Evolutionary conservation across 2,113 vertebrate species (phyloP).

Genomic region (Girardinichthys multiradiatus): DNA sequence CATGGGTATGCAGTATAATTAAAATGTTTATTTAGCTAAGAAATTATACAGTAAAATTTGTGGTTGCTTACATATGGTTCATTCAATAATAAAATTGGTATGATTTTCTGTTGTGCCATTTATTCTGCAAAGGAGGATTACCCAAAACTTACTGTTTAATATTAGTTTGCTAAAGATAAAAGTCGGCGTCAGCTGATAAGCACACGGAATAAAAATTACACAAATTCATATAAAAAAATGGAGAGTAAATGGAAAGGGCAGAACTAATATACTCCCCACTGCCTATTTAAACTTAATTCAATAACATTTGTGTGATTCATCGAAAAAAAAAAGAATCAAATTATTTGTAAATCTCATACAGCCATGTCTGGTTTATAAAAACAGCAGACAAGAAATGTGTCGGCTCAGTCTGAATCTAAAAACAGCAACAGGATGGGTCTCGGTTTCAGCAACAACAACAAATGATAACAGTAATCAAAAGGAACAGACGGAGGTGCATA

Average conservation of each 20-base stretch:
- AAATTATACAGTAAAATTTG: background rate
- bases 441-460: background rate
- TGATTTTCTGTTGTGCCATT: background rate
- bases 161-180: no score
- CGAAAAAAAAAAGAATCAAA: background rate
- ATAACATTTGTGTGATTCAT: background rate
- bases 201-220: no score
- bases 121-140: background rate
- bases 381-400: no score
- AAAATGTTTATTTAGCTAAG: background rate
- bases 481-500: no score
- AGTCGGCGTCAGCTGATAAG: no score
- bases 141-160: background rate
- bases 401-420: background rate
- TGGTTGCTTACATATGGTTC: background rate
- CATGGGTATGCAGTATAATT: background rate
- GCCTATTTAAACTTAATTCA: background rate
- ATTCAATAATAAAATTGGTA: conserved; percentile 15
- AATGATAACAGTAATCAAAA: background rate
- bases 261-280: background rate
- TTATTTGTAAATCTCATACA: no score
- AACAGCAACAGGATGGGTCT: background rate
- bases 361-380: no score
- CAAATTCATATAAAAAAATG: background rate
- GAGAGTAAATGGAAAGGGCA: no score